Percentiles rank a stretch among this genome's conserved stretches.
Evolutionary conservation across 1,140 invertebrate species (phyloP).

Genomic region (Drosophila ogumai): DNA sequence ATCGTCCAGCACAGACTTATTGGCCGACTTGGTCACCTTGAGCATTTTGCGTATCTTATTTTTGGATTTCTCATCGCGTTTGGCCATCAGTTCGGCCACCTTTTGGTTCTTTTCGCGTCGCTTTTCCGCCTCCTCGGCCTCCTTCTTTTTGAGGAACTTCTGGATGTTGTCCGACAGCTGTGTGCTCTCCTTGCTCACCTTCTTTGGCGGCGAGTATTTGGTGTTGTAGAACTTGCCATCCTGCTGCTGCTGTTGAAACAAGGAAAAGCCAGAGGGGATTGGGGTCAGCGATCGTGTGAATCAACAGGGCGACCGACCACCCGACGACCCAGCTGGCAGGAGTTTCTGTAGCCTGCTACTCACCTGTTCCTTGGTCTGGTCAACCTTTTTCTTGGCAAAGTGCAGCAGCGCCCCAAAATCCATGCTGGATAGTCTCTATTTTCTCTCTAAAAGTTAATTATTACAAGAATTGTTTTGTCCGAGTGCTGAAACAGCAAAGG

Average conservation of each 20-base stretch:
- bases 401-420: slow-evolving; percentile 88
- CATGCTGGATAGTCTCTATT: slow-evolving; percentile 84
- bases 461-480: background rate
- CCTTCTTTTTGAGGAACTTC: slow-evolving; percentile 92
- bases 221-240: slow-evolving; percentile 89
- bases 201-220: slow-evolving; percentile 92
- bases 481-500: slow-evolving; percentile 12
- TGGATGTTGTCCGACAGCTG: slow-evolving; percentile 91
- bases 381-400: slow-evolving; percentile 87
- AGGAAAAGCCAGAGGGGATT: slow-evolving; percentile 17
- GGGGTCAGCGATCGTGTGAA: slow-evolving; percentile 26
- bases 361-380: slow-evolving; percentile 85
- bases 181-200: slow-evolving; percentile 88
- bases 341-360: slow-evolving; percentile 22
- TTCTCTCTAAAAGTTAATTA: background rate
- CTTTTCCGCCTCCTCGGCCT: slow-evolving; percentile 91
- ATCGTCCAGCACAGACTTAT: slow-evolving; percentile 93
- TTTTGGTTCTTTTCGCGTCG: slow-evolving; percentile 88
- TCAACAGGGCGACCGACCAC: slow-evolving; percentile 3
- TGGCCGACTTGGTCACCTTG: slow-evolving; percentile 93
- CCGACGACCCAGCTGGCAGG: background rate
- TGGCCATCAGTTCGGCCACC: slow-evolving; percentile 88
- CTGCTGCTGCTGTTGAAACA: slow-evolving; percentile 20
- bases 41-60: slow-evolving; percentile 88
- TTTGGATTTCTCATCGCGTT: slow-evolving; percentile 90